Base-by-base conservation (phyloP, 2,888 invertebrate genomes). In the Chesias legatella region DNA sequence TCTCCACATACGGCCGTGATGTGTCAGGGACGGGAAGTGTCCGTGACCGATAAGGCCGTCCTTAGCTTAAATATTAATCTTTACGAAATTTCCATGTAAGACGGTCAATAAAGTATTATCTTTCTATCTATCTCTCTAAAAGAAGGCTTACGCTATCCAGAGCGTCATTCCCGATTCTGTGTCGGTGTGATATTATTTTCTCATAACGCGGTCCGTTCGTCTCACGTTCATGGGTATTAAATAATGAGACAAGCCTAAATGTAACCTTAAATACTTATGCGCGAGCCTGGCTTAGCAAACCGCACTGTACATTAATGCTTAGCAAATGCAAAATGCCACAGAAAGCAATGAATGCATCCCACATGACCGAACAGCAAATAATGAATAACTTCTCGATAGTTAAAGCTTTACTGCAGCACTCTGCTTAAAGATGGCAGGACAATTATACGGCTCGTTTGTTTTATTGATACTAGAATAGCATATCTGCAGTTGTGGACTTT, bases 241-340 rank as follows among this genome's bases (percentile, higher is more conserved):
- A 17, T 3, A 17, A 5, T 5, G 5, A 2, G 13, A 17, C 13
- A 17, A 17, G 13, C n/a, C n/a, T 17, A 17, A 17, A 17, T 17
- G 13, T 17, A 17, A 17, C 13, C 13, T 17, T 72, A 73, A 80
- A 73, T 63, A 73, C 65, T 76, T 75, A 73, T 47, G 43, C 48
- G 29, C 54, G 52, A 41, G 52, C 54, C 56, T 56, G 48, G 34
- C 60, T 57, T 59, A 58, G 59, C 65, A 68, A 77, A 82, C 82
- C 82, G 68, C 81, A 70, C 61, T 60, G 56, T 59, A 74, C 74
- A 79, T 80, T 80, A 81, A 79, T 75, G 73, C 58, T 70, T 53
- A 62, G 67, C 68, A 68, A 75, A 74, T 67, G 71, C 61, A 60
- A 68, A 72, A 69, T 59, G 66, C 76, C 69, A 56, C 77, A 74